phyloP scores from a whole-genome alignment of 2,888 invertebrate genomes.

The Aphrophora alni region DNA sequence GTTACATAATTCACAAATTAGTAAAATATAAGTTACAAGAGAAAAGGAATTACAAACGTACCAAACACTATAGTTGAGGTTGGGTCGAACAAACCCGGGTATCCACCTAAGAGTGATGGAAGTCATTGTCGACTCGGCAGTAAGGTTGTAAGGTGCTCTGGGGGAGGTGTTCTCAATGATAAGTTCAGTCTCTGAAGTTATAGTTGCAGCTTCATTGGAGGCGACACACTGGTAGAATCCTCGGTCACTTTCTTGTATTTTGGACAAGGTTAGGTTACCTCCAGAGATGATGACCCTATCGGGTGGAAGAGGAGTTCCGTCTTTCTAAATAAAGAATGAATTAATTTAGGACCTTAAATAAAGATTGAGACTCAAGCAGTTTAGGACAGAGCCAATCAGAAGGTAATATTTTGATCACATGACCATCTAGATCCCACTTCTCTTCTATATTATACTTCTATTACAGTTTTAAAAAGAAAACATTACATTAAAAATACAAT shows the following conservation, averaged over 20 bases:
- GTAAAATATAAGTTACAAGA: too few species aligned
- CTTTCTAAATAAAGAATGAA: slow-evolving; percentile 67
- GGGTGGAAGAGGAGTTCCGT: slow-evolving; percentile 71
- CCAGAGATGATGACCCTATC: slow-evolving; percentile 72
- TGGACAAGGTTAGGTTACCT: slow-evolving; percentile 83
- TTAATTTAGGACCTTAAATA: too few species aligned
- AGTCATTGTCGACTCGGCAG: slow-evolving; percentile 73
- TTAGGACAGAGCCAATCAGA: too few species aligned
- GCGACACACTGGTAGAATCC: slow-evolving; percentile 86
- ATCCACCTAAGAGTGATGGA: slow-evolving; percentile 83
- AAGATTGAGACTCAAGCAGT: too few species aligned
- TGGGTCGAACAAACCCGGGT: slow-evolving; percentile 78
- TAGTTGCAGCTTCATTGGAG: slow-evolving; percentile 87
- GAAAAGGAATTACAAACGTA: slow-evolving; percentile 50
- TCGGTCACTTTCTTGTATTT: slow-evolving; percentile 83
- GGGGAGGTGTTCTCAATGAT: slow-evolving; percentile 86
- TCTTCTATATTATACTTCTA: too few species aligned
- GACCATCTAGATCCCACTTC: too few species aligned
- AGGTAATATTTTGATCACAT: too few species aligned
- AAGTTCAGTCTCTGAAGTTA: slow-evolving; percentile 78
- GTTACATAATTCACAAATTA: too few species aligned
- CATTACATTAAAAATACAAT: too few species aligned
- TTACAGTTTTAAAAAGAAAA: too few species aligned
- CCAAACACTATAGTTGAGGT: slow-evolving; percentile 87
- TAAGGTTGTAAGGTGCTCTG: slow-evolving; percentile 88